Percentiles rank a stretch among this genome's conserved stretches.
Conservation (phyloP, 2,797 vertebrate genomes). For the Netta rufina region DNA sequence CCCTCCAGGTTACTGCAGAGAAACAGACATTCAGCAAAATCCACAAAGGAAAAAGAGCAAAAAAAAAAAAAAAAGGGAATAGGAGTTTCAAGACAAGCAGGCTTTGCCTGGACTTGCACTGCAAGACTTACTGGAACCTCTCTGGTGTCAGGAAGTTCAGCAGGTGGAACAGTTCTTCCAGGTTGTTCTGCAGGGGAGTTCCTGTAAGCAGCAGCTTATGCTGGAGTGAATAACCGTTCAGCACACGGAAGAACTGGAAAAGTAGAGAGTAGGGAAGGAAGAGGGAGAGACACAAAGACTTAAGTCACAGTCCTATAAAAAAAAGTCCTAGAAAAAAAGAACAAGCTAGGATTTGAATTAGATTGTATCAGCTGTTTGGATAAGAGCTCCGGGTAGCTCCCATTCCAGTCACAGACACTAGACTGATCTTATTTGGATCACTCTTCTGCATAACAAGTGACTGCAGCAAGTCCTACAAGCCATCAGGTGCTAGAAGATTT, state of each 20-base stretch:
- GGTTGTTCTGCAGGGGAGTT: constrained; percentile 96
- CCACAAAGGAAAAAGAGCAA: background rate
- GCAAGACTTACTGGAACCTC: constrained; percentile 92
- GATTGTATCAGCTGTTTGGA: constrained; percentile 8
- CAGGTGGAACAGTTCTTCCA: constrained; percentile 96
- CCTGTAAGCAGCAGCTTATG: constrained; percentile 97
- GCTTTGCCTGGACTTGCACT: background rate
- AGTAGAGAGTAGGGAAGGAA: background rate
- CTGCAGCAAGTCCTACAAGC: background rate
- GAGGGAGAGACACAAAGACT: background rate
- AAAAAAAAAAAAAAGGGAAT: background rate
- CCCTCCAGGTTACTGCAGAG: constrained; percentile 92
- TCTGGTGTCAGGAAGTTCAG: constrained; percentile 96
- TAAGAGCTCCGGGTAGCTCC: background rate
- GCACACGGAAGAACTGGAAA: constrained; percentile 91
- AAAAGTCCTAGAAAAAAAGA: background rate
- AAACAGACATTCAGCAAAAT: constrained; percentile 30
- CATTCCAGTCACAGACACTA: constrained; percentile 2
- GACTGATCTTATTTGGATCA: background rate
- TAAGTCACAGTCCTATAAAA: background rate
- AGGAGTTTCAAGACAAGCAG: constrained; percentile 2
- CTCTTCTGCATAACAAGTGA: background rate
- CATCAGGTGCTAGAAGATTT: background rate
- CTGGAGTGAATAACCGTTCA: constrained; percentile 97
- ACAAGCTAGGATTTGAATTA: background rate